Conservation (phyloP, 2,113 vertebrate genomes). For the Aldabrachelys gigantea region DNA sequence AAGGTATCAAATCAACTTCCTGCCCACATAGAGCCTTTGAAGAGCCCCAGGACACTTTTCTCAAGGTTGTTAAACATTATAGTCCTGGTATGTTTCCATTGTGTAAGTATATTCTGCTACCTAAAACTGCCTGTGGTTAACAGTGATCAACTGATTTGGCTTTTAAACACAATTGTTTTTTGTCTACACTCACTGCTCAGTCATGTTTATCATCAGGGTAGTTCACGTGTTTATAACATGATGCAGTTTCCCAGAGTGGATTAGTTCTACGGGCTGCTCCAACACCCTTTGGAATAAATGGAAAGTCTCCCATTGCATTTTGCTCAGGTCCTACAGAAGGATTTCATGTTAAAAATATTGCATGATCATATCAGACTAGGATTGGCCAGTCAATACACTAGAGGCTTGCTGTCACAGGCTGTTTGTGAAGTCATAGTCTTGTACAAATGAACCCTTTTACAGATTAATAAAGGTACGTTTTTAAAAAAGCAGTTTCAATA, state of each 20-base stretch:
- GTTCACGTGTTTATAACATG: background rate
- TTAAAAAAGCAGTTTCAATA: background rate
- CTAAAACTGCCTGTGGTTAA: background rate
- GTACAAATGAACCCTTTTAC: background rate
- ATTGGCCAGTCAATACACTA: background rate
- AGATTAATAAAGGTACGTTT: background rate
- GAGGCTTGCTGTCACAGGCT: background rate
- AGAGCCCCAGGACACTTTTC: background rate
- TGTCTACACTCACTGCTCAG: background rate
- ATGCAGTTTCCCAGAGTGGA: background rate
- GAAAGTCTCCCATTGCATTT: background rate
- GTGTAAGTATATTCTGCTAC: background rate
- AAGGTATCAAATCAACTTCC: background rate
- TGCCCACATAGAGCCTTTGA: background rate
- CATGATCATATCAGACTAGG: background rate
- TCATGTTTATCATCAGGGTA: background rate
- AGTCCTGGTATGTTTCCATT: background rate
- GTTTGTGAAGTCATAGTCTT: constrained; percentile 8
- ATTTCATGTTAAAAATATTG: background rate
- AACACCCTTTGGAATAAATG: background rate
- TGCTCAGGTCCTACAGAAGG: background rate
- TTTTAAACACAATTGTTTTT: background rate
- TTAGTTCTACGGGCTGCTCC: background rate
- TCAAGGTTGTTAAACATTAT: accelerated
- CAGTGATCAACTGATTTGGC: background rate